Evolutionary conservation across 2,888 invertebrate genomes (phyloP), one percentile per base, ranked within the genome.

Genomic region (Mantis religiosa): DNA sequence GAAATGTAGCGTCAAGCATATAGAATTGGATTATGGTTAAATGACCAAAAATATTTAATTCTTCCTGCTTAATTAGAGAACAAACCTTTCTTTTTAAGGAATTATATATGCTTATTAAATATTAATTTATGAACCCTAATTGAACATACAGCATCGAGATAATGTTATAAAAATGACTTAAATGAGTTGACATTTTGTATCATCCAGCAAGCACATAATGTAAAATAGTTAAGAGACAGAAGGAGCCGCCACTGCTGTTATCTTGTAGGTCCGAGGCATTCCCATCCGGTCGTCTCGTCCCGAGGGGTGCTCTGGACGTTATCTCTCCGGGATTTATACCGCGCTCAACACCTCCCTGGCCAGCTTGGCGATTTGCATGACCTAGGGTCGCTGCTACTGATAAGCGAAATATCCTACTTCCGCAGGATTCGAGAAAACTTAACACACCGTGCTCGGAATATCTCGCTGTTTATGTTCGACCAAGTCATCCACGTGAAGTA

Each of bases 271-370:
- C 54, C 81, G 28, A n/a, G 34, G 87, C 87, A 28, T 34, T 12
- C 87, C 82, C 87, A 87, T 86, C 86, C 81, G 86, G 81, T 86
- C 86, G 71, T 27, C 81, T 30, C 89, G 90, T 90, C 91, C 90
- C 90, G 90, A 82, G 83, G 89, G 81, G 89, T 87, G 88, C 88
- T 81, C 88, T 85, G 87, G 88, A 87, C 88, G 88, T 88, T 89
- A 89, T 89, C 89, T 54, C 34, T 14, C 54, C 54, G 54, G 88
- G 89, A 89, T 89, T 89, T 89, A 89, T 89, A 87, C 88, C 34
- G 54, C 82, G 34, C 88, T 82, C 54, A 82, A 87, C 87, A 87
- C 87, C 87, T 87, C 87, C 81, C 86, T 28, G 41, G 28, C 86
- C 86, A 8, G 47, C 12, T 25, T 25, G 71, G 85, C 82, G 87